Evolutionary conservation across 1,140 invertebrate genomes (phyloP).

Genomic region (Drosophila novamexicana): DNA sequence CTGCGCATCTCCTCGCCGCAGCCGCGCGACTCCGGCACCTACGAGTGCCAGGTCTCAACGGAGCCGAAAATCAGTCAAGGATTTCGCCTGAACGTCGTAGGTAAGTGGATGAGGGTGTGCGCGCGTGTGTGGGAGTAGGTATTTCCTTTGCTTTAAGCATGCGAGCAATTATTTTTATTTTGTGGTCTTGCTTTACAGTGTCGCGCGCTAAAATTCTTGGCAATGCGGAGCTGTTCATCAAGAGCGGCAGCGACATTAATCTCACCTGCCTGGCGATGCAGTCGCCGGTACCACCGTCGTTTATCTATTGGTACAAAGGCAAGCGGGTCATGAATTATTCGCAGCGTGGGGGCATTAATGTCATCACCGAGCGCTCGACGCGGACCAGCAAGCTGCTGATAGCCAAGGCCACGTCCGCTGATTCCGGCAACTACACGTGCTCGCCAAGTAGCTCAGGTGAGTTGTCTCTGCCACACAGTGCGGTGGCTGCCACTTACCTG

Average conservation of each 20-base stretch:
- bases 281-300: slow-evolving; percentile 93
- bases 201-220: slow-evolving; percentile 95
- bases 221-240: slow-evolving; percentile 93
- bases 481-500: not conserved
- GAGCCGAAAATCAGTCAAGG: slow-evolving; percentile 94
- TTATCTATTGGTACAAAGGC: slow-evolving; percentile 96
- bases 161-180: slow-evolving; percentile 48
- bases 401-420: slow-evolving; percentile 90
- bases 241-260: slow-evolving; percentile 95
- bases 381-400: slow-evolving; percentile 93
- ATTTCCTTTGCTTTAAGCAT: slow-evolving; percentile 29
- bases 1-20: slow-evolving; percentile 92
- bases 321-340: slow-evolving; percentile 95
- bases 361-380: slow-evolving; percentile 93
- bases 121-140: slow-evolving; percentile 20
- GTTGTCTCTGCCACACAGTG: slow-evolving; percentile 17
- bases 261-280: slow-evolving; percentile 94
- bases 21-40: slow-evolving; percentile 89
- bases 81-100: slow-evolving; percentile 92
- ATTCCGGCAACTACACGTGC: slow-evolving; percentile 95
- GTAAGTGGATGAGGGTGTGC: slow-evolving; percentile 86
- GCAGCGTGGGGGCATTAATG: slow-evolving; percentile 92
- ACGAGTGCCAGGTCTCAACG: slow-evolving; percentile 94
- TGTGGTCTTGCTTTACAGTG: slow-evolving; percentile 86
- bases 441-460: slow-evolving; percentile 88